Conservation (phyloP, 1,140 invertebrate species). For the Linepithema humile region DNA sequence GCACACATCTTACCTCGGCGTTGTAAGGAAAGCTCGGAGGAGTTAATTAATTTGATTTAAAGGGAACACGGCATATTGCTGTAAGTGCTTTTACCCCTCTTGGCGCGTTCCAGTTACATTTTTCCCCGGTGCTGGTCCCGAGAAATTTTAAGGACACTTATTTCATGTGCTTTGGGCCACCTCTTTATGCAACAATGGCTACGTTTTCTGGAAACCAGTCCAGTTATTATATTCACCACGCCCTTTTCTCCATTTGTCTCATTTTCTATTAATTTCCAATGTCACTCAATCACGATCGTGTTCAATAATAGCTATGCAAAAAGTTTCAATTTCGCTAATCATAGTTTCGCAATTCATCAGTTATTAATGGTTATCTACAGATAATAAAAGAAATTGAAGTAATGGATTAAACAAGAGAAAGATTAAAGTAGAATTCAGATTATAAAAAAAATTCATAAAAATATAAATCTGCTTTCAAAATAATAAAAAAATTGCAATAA, state of each 20-base stretch:
- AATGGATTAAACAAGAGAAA: background rate
- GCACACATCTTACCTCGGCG: background rate
- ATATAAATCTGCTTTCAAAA: background rate
- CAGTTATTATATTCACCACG: background rate
- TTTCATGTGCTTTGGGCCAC: background rate
- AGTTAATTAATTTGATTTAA: slow-evolving; percentile 37
- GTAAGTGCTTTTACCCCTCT: background rate
- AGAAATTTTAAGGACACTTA: slow-evolving; percentile 28
- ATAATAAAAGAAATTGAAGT: background rate
- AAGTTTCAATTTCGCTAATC: background rate
- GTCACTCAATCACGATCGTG: background rate
- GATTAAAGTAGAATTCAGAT: background rate
- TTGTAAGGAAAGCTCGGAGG: background rate
- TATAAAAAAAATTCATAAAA: background rate
- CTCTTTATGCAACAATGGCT: background rate
- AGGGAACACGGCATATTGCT: background rate
- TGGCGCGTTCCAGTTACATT: slow-evolving; percentile 1
- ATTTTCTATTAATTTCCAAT: background rate
- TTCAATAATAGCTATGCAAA: background rate
- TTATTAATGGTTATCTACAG: background rate
- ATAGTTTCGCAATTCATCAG: background rate
- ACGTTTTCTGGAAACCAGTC: background rate
- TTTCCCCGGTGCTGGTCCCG: background rate
- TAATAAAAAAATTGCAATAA: background rate
- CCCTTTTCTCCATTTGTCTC: background rate